Conservation (phyloP, 2,113 vertebrate species). For the Galemys pyrenaicus region DNA sequence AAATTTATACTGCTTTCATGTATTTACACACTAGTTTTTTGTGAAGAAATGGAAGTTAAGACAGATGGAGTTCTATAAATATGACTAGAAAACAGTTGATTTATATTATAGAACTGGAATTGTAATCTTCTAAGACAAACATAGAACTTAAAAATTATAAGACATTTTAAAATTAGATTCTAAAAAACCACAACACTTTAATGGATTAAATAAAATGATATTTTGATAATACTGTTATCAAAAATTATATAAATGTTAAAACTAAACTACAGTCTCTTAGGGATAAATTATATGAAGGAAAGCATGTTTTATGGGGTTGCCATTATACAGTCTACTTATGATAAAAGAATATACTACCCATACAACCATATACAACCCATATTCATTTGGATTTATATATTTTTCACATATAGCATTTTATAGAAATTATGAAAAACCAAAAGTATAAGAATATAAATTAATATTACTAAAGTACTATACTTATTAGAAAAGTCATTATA, state of each 20-base stretch:
- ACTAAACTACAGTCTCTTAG: background rate
- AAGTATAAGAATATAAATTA: background rate
- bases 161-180: slow-evolving; percentile 17
- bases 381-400: background rate
- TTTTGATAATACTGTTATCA: background rate
- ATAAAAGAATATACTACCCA: background rate
- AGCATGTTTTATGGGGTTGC: background rate
- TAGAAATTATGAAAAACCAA: slow-evolving; percentile 13
- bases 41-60: background rate
- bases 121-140: background rate
- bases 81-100: background rate
- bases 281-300: background rate
- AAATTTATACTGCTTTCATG: background rate
- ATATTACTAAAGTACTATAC: background rate
- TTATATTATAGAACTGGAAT: background rate
- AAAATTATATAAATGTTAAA: slow-evolving; percentile 21
- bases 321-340: background rate
- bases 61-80: slow-evolving; percentile 21
- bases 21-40: background rate
- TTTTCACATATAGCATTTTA: slow-evolving; percentile 16
- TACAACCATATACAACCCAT: background rate
- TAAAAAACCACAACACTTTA: background rate
- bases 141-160: background rate
- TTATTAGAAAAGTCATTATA: background rate
- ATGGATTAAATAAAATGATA: slow-evolving; percentile 48